Conservation (phyloP, 2,797 vertebrate genomes). For the Nannoperca australis region DNA sequence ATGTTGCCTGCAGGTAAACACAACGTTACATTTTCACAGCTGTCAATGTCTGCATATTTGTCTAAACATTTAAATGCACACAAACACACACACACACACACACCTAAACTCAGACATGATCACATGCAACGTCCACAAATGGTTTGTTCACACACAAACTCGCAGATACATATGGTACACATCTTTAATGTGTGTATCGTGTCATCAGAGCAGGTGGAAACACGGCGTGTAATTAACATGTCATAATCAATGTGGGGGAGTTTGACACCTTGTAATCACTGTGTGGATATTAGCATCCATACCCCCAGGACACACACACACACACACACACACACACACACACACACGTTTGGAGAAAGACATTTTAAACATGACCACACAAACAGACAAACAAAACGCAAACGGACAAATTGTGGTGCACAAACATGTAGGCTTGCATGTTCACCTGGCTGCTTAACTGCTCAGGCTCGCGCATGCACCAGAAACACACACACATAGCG, state of each 20-base stretch:
- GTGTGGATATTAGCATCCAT: constrained; percentile 95
- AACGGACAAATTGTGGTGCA: background rate
- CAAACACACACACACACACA: background rate
- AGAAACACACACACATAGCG: constrained; percentile 57
- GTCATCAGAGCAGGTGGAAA: constrained; percentile 93
- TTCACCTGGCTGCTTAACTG: constrained; percentile 52
- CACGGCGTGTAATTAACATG: constrained; percentile 99
- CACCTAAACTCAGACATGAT: background rate
- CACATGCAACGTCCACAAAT: background rate
- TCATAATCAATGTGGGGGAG: constrained; percentile 92
- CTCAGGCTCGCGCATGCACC: constrained; percentile 52
- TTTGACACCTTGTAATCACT: constrained; percentile 99
- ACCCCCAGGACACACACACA: constrained; percentile 89
- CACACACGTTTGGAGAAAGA: constrained; percentile 25
- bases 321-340: constrained; percentile 39
- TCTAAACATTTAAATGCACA: background rate
- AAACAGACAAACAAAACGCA: constrained; percentile 15
- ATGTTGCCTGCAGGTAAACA: constrained; percentile 5
- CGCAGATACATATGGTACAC: constrained; percentile 4
- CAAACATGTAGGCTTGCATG: constrained; percentile 24
- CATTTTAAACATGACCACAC: constrained; percentile 28
- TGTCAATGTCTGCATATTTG: constrained; percentile 5
- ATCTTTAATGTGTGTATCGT: constrained; percentile 54
- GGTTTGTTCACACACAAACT: background rate
- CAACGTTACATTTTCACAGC: background rate